Conservation (phyloP, 2,888 invertebrate genomes). For the Hyppa rectilinea region DNA sequence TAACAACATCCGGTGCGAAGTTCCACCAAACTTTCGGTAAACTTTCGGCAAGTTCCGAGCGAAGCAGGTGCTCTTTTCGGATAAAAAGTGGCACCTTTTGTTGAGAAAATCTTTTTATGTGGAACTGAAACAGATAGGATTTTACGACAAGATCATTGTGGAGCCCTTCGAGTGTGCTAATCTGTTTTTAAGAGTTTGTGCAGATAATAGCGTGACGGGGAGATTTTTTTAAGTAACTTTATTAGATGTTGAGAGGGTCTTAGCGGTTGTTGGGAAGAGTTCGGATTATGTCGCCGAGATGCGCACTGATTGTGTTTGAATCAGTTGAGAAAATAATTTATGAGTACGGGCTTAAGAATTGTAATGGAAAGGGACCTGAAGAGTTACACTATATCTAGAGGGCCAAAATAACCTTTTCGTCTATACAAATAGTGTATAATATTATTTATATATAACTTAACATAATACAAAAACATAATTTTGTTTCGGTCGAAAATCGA, state of each 20-base stretch:
- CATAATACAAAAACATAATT: no score
- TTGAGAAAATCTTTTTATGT: constrained; percentile 71
- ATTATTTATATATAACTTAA: no score
- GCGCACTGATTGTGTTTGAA: constrained; percentile 41
- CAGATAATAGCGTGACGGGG: constrained; percentile 66
- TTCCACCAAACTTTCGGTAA: constrained; percentile 69
- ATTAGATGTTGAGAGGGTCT: constrained; percentile 55
- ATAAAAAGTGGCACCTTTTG: constrained; percentile 87
- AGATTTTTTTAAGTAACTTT: constrained; percentile 60
- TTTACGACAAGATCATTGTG: constrained; percentile 68
- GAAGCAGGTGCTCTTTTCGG: constrained; percentile 88
- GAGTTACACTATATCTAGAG: neutral
- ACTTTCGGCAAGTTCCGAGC: constrained; percentile 75
- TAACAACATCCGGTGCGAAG: constrained; percentile 89
- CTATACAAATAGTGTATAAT: neutral
- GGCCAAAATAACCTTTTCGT: neutral
- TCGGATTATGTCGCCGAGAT: constrained; percentile 34
- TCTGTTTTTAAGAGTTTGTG: constrained; percentile 68
- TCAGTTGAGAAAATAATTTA: constrained; percentile 22
- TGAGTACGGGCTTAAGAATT: neutral
- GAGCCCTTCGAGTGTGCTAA: constrained; percentile 65
- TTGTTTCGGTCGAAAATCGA: no score
- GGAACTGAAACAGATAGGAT: constrained; percentile 75
- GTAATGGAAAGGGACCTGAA: neutral
- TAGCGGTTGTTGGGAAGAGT: constrained; percentile 38